Evolutionary conservation across 2,113 vertebrate genomes (phyloP), one percentile per base, ranked within the genome.

Genomic region (Shinisaurus crocodilurus): DNA sequence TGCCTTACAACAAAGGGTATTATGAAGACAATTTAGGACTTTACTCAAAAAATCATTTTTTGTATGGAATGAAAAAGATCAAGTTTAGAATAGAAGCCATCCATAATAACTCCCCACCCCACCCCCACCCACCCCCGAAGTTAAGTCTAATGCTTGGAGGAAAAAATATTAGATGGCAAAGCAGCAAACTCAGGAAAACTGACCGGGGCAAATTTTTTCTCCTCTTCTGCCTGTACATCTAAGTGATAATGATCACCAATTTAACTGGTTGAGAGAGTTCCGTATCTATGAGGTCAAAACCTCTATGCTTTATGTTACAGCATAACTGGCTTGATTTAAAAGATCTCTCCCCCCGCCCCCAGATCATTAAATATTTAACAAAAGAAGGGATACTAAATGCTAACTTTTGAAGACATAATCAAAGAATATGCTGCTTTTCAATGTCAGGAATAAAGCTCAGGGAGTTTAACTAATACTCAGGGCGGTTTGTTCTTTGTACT

Each of bases 281-380:
- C 48, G 10, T 37, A 57, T 74, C 37, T 45, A 82, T 69, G 45
- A 94, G 65, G 92, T 85, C 82, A 90, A 70, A 89, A 87, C 18
- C 57, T 95, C 32, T 60, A 43, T 90, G 65, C 69, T 95, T 95
- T 91, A 32, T 88, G 54, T 91, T 81, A 89, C 5, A 54, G 13
- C 75, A 92, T 92, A 32, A 91, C 94, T 87, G 75, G 40, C 92
- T 89, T 94, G 91, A 89, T 92, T 94, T 94, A 91, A 95, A 95
- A 90, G 80, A 4, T 69, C 70, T 79, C 69, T 90, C 92, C 54
- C 92, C 93, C 83, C 82, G 87, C 93, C 93, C 85, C 81, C 90
- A 89, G 43, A 85, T 85, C 57, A 90, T 92, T 93, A 94, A 90
- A 90, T 92, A 95, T 93, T 95, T 93, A 94, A 91, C 54, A 92